A percentile compares a stretch with the other conserved stretches of the same genome.
Conservation (phyloP, 2,797 vertebrate genomes). For the Enteromius argenteus region DNA sequence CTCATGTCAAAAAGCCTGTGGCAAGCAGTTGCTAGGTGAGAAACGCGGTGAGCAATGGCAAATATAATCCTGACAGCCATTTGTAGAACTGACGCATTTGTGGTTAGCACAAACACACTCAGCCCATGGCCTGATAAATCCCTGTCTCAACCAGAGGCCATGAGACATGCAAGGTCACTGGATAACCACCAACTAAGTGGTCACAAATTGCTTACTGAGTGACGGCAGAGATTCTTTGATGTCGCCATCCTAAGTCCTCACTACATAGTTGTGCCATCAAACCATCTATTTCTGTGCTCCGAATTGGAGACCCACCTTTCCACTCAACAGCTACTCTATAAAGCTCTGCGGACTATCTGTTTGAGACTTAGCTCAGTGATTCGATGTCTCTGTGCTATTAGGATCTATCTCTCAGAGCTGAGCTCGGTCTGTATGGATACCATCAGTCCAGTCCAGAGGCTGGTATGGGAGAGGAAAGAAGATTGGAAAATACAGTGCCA, state of each 20-base stretch:
- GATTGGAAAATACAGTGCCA: not conserved
- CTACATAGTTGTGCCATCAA: conserved; percentile 35
- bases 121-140: conserved; percentile 42
- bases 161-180: conserved; percentile 50
- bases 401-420: conserved; percentile 14
- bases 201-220: conserved; percentile 45
- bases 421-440: not conserved
- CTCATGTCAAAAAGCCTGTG: conserved; percentile 33
- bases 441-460: not conserved
- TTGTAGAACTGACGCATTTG: conserved; percentile 51
- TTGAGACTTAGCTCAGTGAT: not conserved
- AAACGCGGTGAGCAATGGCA: conserved; percentile 6
- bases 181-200: conserved; percentile 46
- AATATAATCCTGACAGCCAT: conserved; percentile 41
- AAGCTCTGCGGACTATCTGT: conserved; percentile 8
- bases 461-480: conserved; percentile 14
- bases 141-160: conserved; percentile 43
- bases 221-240: conserved; percentile 44
- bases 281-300: conserved; percentile 29
- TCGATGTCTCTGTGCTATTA: conserved; percentile 1
- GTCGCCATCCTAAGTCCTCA: conserved; percentile 25
- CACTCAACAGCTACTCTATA: not conserved
- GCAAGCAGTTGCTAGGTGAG: conserved; percentile 20
- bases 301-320: conserved; percentile 30
- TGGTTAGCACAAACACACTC: conserved; percentile 38